Percentiles rank a stretch among this genome's conserved stretches.
Conservation (phyloP, 2,888 invertebrate genomes). For the Heliconius sara region DNA sequence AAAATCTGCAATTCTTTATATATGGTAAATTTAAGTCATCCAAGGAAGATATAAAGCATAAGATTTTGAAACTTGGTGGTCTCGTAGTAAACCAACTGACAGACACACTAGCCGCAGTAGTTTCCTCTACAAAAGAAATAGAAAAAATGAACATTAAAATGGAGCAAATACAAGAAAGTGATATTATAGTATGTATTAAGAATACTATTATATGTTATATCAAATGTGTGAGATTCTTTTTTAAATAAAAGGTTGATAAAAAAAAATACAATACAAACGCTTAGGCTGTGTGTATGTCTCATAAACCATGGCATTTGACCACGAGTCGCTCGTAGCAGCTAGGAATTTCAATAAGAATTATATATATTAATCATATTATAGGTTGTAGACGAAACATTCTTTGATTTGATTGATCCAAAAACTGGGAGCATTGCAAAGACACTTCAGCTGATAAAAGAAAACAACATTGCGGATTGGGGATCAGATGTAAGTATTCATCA, state of each 20-base stretch:
- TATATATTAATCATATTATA: constrained; percentile 47
- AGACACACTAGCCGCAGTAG: constrained; percentile 88
- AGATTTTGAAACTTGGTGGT: constrained; percentile 91
- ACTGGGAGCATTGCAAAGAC: constrained; percentile 84
- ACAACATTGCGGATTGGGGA: constrained; percentile 93
- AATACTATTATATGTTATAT: no score
- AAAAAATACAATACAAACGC: no score
- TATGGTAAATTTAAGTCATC: constrained; percentile 82
- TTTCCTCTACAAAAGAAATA: constrained; percentile 88
- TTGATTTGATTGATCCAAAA: constrained; percentile 86
- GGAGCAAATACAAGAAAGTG: constrained; percentile 85
- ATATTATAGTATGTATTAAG: constrained; percentile 85
- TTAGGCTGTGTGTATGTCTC: no score
- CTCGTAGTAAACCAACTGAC: constrained; percentile 86
- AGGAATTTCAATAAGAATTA: no score
- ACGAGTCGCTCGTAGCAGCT: no score
- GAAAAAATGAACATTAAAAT: constrained; percentile 87
- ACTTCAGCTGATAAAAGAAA: constrained; percentile 87
- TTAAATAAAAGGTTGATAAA: no score
- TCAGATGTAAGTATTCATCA: constrained; percentile 85
- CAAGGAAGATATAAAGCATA: constrained; percentile 86
- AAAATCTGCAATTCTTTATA: constrained; percentile 90
- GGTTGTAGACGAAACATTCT: constrained; percentile 90
- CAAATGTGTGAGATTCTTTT: no score
- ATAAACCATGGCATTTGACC: no score